phyloP scores from a whole-genome alignment of 2,113 vertebrate species.

The Tyto alba region DNA sequence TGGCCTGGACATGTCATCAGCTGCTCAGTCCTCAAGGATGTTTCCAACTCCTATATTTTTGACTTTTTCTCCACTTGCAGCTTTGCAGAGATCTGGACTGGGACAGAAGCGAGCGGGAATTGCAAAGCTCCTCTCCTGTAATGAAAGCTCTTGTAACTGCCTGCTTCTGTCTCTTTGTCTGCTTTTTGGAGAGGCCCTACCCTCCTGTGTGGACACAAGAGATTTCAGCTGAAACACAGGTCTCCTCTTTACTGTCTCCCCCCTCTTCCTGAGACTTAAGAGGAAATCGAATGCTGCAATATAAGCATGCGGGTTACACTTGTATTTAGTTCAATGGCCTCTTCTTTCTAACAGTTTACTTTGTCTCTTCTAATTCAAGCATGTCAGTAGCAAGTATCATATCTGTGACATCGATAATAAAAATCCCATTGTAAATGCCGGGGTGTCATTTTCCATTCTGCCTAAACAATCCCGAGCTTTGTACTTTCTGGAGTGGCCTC shows the following conservation, averaged over 20 bases:
- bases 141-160: background rate
- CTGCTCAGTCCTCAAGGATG: background rate
- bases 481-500: slow-evolving; percentile 48
- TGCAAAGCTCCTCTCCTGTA: background rate
- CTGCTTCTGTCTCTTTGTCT: background rate
- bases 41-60: background rate
- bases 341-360: slow-evolving; percentile 62
- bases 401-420: slow-evolving; percentile 62
- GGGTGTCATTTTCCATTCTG: slow-evolving; percentile 64
- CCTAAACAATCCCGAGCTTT: slow-evolving; percentile 62
- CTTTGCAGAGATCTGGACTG: background rate
- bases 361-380: slow-evolving; percentile 70
- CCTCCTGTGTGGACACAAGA: background rate
- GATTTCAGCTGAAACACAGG: slow-evolving; percentile 24
- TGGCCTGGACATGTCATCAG: background rate
- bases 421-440: slow-evolving; percentile 62
- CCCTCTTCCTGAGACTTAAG: background rate
- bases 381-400: slow-evolving; percentile 63
- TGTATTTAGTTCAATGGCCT: slow-evolving; percentile 51
- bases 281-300: slow-evolving; percentile 49
- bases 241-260: slow-evolving; percentile 1
- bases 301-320: slow-evolving; percentile 39
- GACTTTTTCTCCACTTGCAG: background rate
- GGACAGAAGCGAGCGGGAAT: rapidly evolving
- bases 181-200: slow-evolving; percentile 32